A percentile compares a stretch with the other conserved stretches of the same genome.
phyloP scores from a whole-genome alignment of 1,140 invertebrate species.

The Chlorops oryzae region DNA sequence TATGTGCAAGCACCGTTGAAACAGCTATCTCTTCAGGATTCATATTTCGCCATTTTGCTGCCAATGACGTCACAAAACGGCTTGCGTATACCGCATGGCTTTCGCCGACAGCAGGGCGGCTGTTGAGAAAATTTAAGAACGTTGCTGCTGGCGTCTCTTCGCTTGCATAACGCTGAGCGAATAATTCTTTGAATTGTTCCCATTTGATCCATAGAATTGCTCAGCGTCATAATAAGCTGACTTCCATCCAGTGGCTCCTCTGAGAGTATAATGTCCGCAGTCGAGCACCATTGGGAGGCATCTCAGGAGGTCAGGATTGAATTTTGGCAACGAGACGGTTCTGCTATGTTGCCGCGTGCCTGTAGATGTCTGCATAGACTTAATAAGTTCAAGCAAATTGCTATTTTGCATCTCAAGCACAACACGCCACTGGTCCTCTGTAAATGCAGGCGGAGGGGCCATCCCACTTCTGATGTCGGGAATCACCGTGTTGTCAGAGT shows the following conservation, averaged over 20 bases:
- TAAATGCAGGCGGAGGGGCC: background rate
- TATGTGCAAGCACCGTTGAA: conserved; percentile 10
- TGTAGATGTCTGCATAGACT: background rate
- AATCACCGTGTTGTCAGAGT: too few relatives aligned
- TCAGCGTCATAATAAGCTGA: background rate
- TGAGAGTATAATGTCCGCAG: conserved; percentile 2
- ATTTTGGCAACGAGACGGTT: conserved; percentile 3
- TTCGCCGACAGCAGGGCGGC: conserved; percentile 13
- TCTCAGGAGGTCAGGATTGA: conserved; percentile 2
- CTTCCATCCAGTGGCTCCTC: background rate
- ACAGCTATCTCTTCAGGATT: conserved; percentile 15
- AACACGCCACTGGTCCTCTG: background rate
- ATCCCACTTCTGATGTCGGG: conserved; percentile 5
- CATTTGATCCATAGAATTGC: too few relatives aligned
- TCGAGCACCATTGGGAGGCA: conserved; percentile 3
- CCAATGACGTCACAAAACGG: conserved; percentile 13
- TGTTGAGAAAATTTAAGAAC: conserved; percentile 10
- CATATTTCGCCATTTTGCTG: conserved; percentile 11
- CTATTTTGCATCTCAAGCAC: background rate
- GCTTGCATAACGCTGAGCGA: conserved; percentile 7
- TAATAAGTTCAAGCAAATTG: background rate
- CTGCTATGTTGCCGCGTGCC: background rate
- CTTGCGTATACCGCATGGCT: conserved; percentile 15
- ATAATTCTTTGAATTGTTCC: conserved; percentile 8
- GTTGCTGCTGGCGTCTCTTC: conserved; percentile 16